Evolutionary conservation across 2,888 invertebrate genomes (phyloP), one percentile per base, ranked within the genome.

Genomic region (Cerastis rubricosa): DNA sequence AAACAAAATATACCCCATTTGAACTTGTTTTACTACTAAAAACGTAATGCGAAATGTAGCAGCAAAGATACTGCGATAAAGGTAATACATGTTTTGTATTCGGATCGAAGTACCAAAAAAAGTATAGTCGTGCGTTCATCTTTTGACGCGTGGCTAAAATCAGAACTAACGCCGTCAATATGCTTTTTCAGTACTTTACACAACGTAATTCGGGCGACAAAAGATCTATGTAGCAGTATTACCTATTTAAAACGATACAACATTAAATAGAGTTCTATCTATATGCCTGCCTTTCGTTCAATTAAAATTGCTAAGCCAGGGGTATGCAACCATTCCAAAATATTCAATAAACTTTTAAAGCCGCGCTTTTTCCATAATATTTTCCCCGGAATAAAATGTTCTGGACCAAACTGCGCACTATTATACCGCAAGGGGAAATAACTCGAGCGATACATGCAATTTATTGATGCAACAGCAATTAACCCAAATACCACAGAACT

Each of bases 401-500:
- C 47, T 61, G 74, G 35, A 64, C 49, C 65, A 67, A 72, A 67
- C 47, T 75, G 51, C 45, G 59, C 67, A 74, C 59, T 69, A 78
- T 78, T 57, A 72, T 70, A 14, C 76, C 74, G 45, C 78, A 70
- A 84, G 73, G 71, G 78, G n/a, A 83, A 81, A 87, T 78, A 87
- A 78, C 74, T 64, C 79, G 65, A 66, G 71, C 78, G 84, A 72
- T 78, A 80, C 70, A 77, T 69, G 72, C 84, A 71, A 86, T 87
- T 87, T 85, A 85, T 85, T 71, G 75, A 75, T 74, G 78, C 76
- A 69, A 77, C 78, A 72, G 65, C 81, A 83, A 86, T 86, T 87
- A 86, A 87, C 87, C 87, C 76, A 78, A 87, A 84, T 87, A 81
- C 72, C 79, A 76, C 80, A 77, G 68, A 81, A 85, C 79, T 84